Conservation (phyloP, 2,797 vertebrate species). For the Scolopax rusticola region DNA sequence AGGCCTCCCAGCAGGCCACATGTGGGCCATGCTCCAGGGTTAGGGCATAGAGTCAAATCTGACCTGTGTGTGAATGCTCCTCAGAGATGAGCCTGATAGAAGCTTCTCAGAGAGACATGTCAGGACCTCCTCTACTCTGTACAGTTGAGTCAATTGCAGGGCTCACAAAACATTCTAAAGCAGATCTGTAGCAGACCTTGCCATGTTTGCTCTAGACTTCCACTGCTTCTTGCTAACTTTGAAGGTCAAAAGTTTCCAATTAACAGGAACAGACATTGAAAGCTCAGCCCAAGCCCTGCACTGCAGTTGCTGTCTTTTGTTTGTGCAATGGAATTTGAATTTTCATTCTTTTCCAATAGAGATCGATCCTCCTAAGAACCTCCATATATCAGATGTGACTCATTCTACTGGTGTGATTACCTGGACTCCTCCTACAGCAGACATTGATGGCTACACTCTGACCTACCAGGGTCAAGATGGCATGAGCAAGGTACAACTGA, state of each 20-base stretch:
- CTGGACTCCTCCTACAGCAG: slow-evolving; percentile 85
- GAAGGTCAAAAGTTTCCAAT: neutral
- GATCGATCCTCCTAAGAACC: slow-evolving; percentile 86
- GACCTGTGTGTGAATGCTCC: neutral
- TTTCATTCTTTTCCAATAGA: slow-evolving; percentile 75
- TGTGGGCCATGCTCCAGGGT: neutral
- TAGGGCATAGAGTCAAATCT: neutral
- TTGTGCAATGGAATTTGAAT: neutral
- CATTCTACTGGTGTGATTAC: slow-evolving; percentile 80
- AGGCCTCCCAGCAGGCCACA: neutral
- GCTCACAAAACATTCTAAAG: neutral
- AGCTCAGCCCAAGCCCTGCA: neutral
- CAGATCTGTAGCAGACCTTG: neutral
- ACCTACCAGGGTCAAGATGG: slow-evolving; percentile 82
- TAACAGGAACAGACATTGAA: neutral
- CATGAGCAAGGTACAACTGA: slow-evolving; percentile 62
- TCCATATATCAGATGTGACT: slow-evolving; percentile 79
- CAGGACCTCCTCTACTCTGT: neutral
- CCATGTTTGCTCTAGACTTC: neutral
- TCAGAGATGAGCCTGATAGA: neutral
- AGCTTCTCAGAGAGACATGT: neutral
- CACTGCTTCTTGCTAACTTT: neutral
- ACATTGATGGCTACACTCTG: slow-evolving; percentile 87
- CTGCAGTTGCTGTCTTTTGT: neutral
- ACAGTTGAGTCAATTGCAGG: neutral